Percentiles rank a stretch among this genome's conserved stretches.
Evolutionary conservation across 2,797 vertebrate species (phyloP).

Genomic region (Typhlichthys subterraneus): DNA sequence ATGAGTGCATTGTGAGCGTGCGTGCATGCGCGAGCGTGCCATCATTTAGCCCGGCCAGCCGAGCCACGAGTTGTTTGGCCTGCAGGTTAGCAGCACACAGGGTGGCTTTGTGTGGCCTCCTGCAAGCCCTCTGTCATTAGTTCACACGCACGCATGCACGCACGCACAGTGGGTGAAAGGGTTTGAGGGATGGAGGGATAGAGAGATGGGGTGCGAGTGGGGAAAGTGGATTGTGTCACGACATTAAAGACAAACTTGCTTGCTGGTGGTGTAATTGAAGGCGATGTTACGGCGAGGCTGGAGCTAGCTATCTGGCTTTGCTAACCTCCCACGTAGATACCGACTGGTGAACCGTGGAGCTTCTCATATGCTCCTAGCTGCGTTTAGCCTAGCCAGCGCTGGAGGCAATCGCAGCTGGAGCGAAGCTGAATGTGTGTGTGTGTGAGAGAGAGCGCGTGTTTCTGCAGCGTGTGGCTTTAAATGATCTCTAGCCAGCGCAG

Average conservation of each 20-base stretch:
- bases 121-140: slow-evolving; percentile 64
- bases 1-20: neutral
- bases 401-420: slow-evolving; percentile 11
- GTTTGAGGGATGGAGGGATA: slow-evolving; percentile 16
- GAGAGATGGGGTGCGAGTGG: slow-evolving; percentile 42
- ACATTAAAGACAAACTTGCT: slow-evolving; percentile 30
- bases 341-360: slow-evolving; percentile 6
- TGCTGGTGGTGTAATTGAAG: slow-evolving; percentile 13
- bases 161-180: slow-evolving; percentile 17
- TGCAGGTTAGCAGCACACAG: slow-evolving; percentile 56
- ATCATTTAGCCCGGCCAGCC: slow-evolving; percentile 46
- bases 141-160: slow-evolving; percentile 40
- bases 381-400: neutral
- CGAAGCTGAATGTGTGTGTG: neutral
- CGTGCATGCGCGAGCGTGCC: slow-evolving; percentile 24
- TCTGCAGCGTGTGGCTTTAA: slow-evolving; percentile 49
- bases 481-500: slow-evolving; percentile 51
- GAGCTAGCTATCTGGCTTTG: slow-evolving; percentile 3
- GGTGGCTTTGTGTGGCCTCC: slow-evolving; percentile 61
- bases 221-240: slow-evolving; percentile 21
- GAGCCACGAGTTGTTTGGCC: slow-evolving; percentile 65
- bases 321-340: neutral
- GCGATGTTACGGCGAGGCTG: neutral
- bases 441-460: slow-evolving; percentile 21
- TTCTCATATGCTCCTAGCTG: slow-evolving; percentile 17